A percentile compares a stretch with the other conserved stretches of the same genome.
phyloP scores from a whole-genome alignment of 1,140 invertebrate species.

The Pogonus chalceus region DNA sequence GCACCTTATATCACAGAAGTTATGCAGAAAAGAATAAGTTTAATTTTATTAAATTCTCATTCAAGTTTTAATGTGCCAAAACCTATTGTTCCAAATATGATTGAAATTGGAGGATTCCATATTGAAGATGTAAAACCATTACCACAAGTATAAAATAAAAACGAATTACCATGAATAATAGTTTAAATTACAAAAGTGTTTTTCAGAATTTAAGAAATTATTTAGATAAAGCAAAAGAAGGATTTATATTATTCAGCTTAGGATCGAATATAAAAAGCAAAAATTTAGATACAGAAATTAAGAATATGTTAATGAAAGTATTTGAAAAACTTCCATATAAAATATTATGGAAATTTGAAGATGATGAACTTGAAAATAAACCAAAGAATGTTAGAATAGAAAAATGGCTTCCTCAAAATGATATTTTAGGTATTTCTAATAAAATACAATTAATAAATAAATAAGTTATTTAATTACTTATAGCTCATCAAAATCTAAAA shows the following conservation, averaged over 20 bases:
- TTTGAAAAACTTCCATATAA: conserved; percentile 42
- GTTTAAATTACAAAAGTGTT: too few species aligned
- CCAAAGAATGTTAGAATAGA: conserved; percentile 40
- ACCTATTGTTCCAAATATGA: conserved; percentile 36
- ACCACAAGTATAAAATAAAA: conserved; percentile 19
- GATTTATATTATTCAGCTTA: conserved; percentile 42
- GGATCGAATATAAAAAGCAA: conserved; percentile 40
- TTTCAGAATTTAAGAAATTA: conserved; percentile 39
- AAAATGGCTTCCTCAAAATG: conserved; percentile 50
- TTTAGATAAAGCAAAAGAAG: conserved; percentile 38
- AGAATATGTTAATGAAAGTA: conserved; percentile 34
- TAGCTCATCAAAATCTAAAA: conserved; percentile 24
- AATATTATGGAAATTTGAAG: conserved; percentile 50
- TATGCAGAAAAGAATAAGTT: conserved; percentile 9
- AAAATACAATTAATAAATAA: neutral
- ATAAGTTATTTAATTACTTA: neutral
- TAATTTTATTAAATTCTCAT: conserved; percentile 18
- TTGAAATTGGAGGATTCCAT: conserved; percentile 30
- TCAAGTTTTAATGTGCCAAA: conserved; percentile 19
- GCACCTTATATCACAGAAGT: conserved; percentile 12
- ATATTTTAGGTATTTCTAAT: conserved; percentile 48
- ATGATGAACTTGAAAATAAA: conserved; percentile 34
- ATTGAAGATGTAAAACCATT: conserved; percentile 25
- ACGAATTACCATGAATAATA: too few species aligned
- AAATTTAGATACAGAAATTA: conserved; percentile 31